phyloP scores from a whole-genome alignment of 2,888 invertebrate species.

The Microctonus brassicae region DNA sequence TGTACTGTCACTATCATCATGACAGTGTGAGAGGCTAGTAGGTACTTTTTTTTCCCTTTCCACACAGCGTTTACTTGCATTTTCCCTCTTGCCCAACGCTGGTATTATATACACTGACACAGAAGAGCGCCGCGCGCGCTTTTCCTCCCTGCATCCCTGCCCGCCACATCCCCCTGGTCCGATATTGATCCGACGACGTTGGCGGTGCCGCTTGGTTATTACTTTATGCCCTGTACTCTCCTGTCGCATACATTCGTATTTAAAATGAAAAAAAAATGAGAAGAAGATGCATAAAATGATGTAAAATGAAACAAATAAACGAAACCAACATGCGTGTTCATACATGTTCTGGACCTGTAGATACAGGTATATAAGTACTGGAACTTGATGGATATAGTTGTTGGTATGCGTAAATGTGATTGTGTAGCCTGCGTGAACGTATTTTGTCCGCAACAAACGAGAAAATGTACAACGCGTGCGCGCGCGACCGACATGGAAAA shows the following conservation, averaged over 20 bases:
- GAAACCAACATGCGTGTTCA: slow-evolving; percentile 3
- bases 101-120: slow-evolving; percentile 37
- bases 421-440: no score
- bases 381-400: not conserved
- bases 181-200: slow-evolving; percentile 65
- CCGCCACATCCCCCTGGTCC: slow-evolving; percentile 43
- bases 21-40: no score
- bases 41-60: no score
- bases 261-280: slow-evolving; percentile 36
- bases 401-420: no score
- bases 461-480: slow-evolving; percentile 17
- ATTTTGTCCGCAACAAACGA: not conserved
- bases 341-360: not conserved
- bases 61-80: no score
- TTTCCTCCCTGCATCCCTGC: slow-evolving; percentile 30
- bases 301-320: slow-evolving; percentile 5
- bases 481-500: not conserved
- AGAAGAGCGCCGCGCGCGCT: slow-evolving; percentile 38
- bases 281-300: slow-evolving; percentile 22
- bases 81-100: slow-evolving; percentile 1
- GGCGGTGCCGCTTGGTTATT: slow-evolving; percentile 54
- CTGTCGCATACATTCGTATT: slow-evolving; percentile 34
- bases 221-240: slow-evolving; percentile 51
- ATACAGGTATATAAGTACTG: not conserved
- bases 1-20: not conserved